A percentile compares a stretch with the other conserved stretches of the same genome.
Evolutionary conservation across 2,888 invertebrate genomes (phyloP).

Genomic region (Pollenia angustigena): DNA sequence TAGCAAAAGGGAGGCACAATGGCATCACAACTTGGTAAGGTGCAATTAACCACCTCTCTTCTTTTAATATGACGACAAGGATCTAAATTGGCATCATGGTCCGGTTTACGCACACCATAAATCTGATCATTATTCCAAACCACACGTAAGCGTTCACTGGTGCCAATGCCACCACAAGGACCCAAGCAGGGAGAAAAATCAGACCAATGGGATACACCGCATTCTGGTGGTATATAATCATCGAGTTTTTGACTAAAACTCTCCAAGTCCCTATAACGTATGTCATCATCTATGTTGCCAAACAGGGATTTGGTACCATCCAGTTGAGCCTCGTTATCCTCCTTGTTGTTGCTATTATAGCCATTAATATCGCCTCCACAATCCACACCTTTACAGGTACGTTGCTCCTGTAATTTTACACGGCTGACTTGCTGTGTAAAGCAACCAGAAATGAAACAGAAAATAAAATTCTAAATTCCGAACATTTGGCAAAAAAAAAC

Average conservation of each 20-base stretch:
- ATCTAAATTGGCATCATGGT: constrained; percentile 78
- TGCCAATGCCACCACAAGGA: constrained; percentile 90
- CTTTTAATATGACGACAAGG: constrained; percentile 81
- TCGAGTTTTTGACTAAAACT: constrained; percentile 81
- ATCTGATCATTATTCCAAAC: constrained; percentile 82
- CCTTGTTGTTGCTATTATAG: constrained; percentile 60
- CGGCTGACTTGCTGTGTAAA: constrained; percentile 79
- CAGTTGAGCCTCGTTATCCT: constrained; percentile 73
- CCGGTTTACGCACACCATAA: constrained; percentile 78
- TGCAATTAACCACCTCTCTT: constrained; percentile 81
- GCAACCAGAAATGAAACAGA: not conserved
- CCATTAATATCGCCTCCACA: constrained; percentile 77
- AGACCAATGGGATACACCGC: constrained; percentile 90
- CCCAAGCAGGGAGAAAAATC: constrained; percentile 92
- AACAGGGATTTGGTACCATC: constrained; percentile 77
- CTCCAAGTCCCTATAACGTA: constrained; percentile 77
- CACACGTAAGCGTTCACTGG: constrained; percentile 85
- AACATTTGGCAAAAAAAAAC: constrained; percentile 63
- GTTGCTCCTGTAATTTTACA: constrained; percentile 85
- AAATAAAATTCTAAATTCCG: not conserved
- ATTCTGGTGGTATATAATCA: constrained; percentile 84
- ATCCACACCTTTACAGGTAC: constrained; percentile 83
- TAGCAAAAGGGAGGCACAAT: constrained; percentile 80
- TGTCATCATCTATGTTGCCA: constrained; percentile 68
- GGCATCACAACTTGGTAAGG: constrained; percentile 80